Percentiles rank a stretch among this genome's conserved stretches.
Evolutionary conservation across 1,140 invertebrate species (phyloP).

Genomic region (Drosophila carrolli): DNA sequence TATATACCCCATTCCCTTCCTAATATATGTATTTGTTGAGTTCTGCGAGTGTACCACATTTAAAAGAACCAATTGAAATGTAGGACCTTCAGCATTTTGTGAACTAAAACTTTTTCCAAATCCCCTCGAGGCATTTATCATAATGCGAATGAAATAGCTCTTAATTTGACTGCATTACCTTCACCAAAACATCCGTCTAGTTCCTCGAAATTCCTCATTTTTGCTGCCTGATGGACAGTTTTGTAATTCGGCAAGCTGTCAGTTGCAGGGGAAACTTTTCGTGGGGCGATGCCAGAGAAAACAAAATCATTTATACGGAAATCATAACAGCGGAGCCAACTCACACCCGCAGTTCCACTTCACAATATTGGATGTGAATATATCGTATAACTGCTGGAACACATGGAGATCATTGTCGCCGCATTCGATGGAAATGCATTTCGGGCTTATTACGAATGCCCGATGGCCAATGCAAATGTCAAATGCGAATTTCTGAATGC

Average conservation of each 20-base stretch:
- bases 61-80: not conserved
- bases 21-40: too few species aligned
- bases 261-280: constrained; percentile 1
- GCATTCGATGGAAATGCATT: constrained; percentile 40
- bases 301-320: constrained; percentile 23
- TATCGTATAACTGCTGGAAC: not conserved
- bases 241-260: constrained; percentile 31
- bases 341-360: constrained; percentile 10
- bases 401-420: constrained; percentile 41
- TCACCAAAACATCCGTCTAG: not conserved
- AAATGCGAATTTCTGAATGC: constrained; percentile 30
- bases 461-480: constrained; percentile 34
- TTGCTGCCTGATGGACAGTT: constrained; percentile 1
- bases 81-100: not conserved
- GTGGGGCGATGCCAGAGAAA: not conserved
- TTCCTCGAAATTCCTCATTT: not conserved
- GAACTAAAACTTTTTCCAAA: not conserved
- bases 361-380: constrained; percentile 4
- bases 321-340: constrained; percentile 20
- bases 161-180: not conserved
- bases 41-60: too few species aligned
- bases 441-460: constrained; percentile 16
- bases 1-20: too few species aligned
- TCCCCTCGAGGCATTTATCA: not conserved
- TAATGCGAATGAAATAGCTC: not conserved